phyloP scores from a whole-genome alignment of 2,113 vertebrate genomes.

The Crotophaga sulcirostris region DNA sequence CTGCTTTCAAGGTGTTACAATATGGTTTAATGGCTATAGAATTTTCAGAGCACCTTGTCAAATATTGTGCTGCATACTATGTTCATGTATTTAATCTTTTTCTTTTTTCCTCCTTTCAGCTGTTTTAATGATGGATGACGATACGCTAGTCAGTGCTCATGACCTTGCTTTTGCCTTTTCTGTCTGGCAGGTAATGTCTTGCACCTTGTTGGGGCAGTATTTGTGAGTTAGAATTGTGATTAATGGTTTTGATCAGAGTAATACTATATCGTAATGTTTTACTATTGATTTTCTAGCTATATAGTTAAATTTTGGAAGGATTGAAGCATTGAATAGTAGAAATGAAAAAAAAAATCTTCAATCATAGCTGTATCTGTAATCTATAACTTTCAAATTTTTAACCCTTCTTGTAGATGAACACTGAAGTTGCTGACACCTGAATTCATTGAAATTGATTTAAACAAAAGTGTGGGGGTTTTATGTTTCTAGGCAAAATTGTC shows the following conservation, averaged over 20 bases:
- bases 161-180: slow-evolving; percentile 93
- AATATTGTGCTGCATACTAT: background rate
- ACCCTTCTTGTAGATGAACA: background rate
- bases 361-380: background rate
- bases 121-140: slow-evolving; percentile 94
- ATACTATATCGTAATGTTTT: background rate
- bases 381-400: background rate
- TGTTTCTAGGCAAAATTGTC: background rate
- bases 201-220: background rate
- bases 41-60: background rate
- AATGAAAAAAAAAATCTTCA: background rate
- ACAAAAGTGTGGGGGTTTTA: accelerated
- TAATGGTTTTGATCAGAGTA: background rate
- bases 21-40: background rate
- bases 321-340: background rate
- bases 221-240: background rate
- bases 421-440: background rate
- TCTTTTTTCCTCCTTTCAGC: slow-evolving; percentile 68
- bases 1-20: background rate
- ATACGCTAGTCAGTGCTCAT: slow-evolving; percentile 89
- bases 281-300: background rate
- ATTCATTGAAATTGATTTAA: background rate
- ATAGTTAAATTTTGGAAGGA: background rate
- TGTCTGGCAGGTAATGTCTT: slow-evolving; percentile 91
- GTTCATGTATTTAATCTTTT: background rate